A percentile compares a stretch with the other conserved stretches of the same genome.
Evolutionary conservation across 2,113 vertebrate genomes (phyloP).

Genomic region (Epinephelus moara): DNA sequence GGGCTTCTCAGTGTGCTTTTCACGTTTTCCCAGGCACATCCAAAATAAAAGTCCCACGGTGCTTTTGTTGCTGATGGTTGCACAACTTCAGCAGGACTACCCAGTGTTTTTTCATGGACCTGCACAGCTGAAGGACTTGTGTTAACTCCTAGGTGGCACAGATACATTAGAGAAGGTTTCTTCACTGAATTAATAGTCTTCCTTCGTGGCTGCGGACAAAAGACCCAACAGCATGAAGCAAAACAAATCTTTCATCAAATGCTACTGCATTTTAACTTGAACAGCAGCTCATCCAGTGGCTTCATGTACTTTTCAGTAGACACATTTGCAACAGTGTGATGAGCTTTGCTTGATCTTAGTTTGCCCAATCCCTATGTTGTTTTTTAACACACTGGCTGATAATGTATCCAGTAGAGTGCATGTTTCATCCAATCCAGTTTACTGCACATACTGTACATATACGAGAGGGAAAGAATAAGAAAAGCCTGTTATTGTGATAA

Average conservation of each 20-base stretch:
- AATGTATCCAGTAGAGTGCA: not conserved
- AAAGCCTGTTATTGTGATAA: not conserved
- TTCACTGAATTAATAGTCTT: not conserved
- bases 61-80: constrained; percentile 77
- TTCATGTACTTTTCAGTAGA: not conserved
- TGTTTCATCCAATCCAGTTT: not conserved
- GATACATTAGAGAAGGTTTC: not conserved
- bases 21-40: constrained; percentile 79
- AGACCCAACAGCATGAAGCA: not conserved
- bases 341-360: not conserved
- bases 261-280: not conserved
- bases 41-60: constrained; percentile 70
- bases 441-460: not conserved
- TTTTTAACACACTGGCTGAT: not conserved
- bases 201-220: not conserved
- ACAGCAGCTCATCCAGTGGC: not conserved
- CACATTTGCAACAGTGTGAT: not conserved
- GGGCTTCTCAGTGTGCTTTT: constrained; percentile 79
- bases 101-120: constrained; percentile 40
- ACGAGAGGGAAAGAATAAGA: not conserved
- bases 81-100: constrained; percentile 63
- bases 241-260: constrained; percentile 1
- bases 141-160: constrained; percentile 33
- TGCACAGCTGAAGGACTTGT: constrained; percentile 35
- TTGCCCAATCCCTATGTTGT: not conserved